Percentiles rank a stretch among this genome's conserved stretches.
Evolutionary conservation across 2,888 invertebrate genomes (phyloP).

Genomic region (Seira musarum): DNA sequence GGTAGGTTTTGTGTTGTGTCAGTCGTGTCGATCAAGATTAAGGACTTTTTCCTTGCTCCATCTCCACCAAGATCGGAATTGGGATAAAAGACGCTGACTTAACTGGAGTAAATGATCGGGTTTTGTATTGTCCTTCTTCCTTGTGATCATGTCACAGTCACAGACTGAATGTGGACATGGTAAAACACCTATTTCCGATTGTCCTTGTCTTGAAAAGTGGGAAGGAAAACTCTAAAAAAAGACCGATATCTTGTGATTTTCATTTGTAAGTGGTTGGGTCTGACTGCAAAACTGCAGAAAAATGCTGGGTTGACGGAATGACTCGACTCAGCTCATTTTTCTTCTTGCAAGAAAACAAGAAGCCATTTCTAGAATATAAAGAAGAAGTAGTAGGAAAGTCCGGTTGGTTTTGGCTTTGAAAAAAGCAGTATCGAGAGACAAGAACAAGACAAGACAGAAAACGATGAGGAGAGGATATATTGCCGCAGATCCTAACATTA

Average conservation of each 20-base stretch:
- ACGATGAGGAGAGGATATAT: constrained; percentile 4
- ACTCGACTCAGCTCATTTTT: constrained; percentile 4
- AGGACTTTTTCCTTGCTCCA: neutral
- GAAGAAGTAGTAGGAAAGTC: neutral
- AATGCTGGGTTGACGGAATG: constrained; percentile 7
- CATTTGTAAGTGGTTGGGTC: constrained; percentile 1
- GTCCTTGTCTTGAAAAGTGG: constrained; percentile 19
- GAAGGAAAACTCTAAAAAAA: neutral
- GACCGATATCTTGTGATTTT: neutral
- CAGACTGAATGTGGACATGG: neutral
- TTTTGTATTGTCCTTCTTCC: constrained; percentile 8
- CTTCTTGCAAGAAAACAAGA: neutral
- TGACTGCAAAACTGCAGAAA: neutral
- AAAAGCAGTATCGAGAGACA: neutral
- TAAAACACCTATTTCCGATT: constrained; percentile 29
- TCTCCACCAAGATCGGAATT: neutral
- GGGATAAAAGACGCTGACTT: constrained; percentile 5
- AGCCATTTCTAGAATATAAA: no score
- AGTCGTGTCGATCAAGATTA: constrained; percentile 20
- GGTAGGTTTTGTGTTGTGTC: constrained; percentile 17
- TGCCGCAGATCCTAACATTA: neutral
- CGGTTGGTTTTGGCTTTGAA: neutral
- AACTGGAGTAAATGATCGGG: constrained; percentile 4
- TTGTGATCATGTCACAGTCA: constrained; percentile 25
- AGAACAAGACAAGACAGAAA: constrained; percentile 10